Percentiles rank a stretch among this genome's conserved stretches.
Evolutionary conservation across 30 jellyfish, hydroid and myxozoan genomes (phyloP).

Genomic region (Aurelia sp.): DNA sequence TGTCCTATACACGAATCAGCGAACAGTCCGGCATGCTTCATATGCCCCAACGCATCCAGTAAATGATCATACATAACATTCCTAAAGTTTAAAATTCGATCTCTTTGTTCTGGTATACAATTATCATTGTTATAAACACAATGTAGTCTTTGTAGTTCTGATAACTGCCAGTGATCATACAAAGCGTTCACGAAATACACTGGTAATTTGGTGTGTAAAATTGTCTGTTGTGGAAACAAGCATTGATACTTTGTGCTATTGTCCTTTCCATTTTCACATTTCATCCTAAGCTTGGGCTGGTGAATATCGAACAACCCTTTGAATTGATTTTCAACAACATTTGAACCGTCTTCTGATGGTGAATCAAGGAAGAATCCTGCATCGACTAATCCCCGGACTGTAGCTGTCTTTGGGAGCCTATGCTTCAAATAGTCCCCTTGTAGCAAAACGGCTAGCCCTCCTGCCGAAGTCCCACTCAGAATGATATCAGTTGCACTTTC

Average conservation of each 20-base stretch:
- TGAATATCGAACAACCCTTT: conserved; percentile 76
- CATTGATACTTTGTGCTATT: conserved; percentile 57
- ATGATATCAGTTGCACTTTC: conserved; percentile 75
- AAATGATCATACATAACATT: conserved; percentile 66
- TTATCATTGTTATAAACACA: conserved; percentile 83
- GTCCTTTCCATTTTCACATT: conserved; percentile 54
- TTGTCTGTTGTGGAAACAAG: conserved; percentile 81
- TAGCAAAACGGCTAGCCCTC: conserved; percentile 89
- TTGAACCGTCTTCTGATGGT: conserved; percentile 54
- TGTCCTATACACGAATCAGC: conserved; percentile 97
- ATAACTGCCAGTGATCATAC: conserved; percentile 97
- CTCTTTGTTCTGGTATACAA: conserved; percentile 71
- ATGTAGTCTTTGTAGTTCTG: conserved; percentile 81
- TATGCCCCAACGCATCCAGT: conserved; percentile 28
- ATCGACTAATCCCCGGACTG: conserved; percentile 87
- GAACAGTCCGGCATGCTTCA: conserved; percentile 76
- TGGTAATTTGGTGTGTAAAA: conserved; percentile 61
- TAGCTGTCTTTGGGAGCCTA: conserved; percentile 74
- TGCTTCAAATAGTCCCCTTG: conserved; percentile 89
- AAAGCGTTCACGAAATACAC: conserved; percentile 82
- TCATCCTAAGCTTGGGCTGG: conserved; percentile 59
- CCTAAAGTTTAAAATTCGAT: conserved; percentile 79
- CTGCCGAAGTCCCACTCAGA: conserved; percentile 98
- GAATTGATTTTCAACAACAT: conserved; percentile 74
- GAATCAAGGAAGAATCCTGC: conserved; percentile 91